Base-by-base conservation (phyloP, 2,113 vertebrate species). In the Hyperopisus bebe region DNA sequence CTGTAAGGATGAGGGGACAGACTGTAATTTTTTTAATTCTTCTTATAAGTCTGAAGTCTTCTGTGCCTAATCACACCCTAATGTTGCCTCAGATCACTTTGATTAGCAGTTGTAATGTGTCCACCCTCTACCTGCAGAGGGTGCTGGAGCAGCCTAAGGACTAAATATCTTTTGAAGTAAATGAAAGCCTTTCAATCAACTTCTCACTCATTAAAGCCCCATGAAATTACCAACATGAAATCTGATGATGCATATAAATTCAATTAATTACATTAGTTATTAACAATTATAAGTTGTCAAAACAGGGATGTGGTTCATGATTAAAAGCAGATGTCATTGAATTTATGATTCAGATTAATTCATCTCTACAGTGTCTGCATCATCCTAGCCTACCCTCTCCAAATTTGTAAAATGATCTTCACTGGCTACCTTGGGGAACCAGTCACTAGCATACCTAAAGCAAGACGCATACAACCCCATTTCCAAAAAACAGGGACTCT, bases 271-370 rank as follows among this genome's bases (percentile, higher is more conserved):
- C 50, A 53, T 21, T 87, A 53, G 31, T 87, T 84, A 84, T 84
- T 87, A 53, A 87, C 85, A 87, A 87, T 53, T 87, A 87, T 50
- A 86, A 50, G 83, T 86, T 86, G 31, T 86, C 84, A 86, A 86
- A 86, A 86, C 44, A 86, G 48, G 48, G 50, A 87, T 55, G 85
- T 50, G 50, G 13, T 87, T 87, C 85, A 87, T 87, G 53, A 51
- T 87, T 87, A 55, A 87, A 87, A 87, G 47, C 85, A 87, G 85
- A 87, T 87, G 85, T 87, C 47, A 53, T 87, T 87, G 85, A 87
- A 87, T 87, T 55, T 53, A 87, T 51, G 50, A 87, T 35, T 87
- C 15, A 17, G 50, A 87, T 55, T 50, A 31, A 53, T 87, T 55
- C 10, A 87, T 87, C 85, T 53, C 85, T 50, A 6, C 21, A 50